Conservation (phyloP, 1,140 invertebrate species). For the Cydia pomonella region DNA sequence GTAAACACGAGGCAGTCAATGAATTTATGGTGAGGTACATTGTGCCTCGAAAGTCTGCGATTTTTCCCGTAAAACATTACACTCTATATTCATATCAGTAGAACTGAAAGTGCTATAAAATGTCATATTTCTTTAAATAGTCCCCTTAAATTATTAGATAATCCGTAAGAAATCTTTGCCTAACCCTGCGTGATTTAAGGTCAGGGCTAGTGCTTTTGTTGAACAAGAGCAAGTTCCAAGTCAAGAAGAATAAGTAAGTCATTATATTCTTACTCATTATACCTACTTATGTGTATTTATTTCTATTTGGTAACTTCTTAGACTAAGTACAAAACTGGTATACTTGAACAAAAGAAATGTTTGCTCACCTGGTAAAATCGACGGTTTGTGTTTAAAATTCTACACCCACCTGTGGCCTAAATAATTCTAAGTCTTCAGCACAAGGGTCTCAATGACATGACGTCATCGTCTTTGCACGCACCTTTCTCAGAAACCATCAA, state of each 20-base stretch:
- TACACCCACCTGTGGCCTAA: conserved; percentile 20
- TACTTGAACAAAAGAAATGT: too few species aligned
- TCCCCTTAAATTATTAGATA: too few species aligned
- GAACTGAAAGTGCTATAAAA: not conserved
- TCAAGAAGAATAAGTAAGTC: too few species aligned
- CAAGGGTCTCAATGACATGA: conserved; percentile 10
- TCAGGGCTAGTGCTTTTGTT: too few species aligned
- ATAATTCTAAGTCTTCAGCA: conserved; percentile 6
- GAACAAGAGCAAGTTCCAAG: too few species aligned
- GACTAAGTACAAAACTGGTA: too few species aligned
- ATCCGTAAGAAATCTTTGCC: too few species aligned
- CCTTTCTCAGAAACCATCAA: conserved; percentile 22
- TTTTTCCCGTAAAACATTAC: conserved; percentile 10
- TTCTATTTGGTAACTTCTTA: too few species aligned
- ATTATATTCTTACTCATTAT: too few species aligned
- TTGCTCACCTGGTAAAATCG: not conserved
- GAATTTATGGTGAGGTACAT: conserved; percentile 32
- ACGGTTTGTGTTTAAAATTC: not conserved
- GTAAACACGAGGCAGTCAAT: conserved; percentile 27
- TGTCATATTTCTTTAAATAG: too few species aligned
- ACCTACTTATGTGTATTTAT: too few species aligned
- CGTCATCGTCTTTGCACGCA: conserved; percentile 24
- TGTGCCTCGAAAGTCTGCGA: conserved; percentile 17
- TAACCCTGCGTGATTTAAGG: too few species aligned
- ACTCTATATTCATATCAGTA: not conserved